Evolutionary conservation across 2,797 vertebrate genomes (phyloP), one percentile per base, ranked within the genome.

Genomic region (Acanthurus tractus): DNA sequence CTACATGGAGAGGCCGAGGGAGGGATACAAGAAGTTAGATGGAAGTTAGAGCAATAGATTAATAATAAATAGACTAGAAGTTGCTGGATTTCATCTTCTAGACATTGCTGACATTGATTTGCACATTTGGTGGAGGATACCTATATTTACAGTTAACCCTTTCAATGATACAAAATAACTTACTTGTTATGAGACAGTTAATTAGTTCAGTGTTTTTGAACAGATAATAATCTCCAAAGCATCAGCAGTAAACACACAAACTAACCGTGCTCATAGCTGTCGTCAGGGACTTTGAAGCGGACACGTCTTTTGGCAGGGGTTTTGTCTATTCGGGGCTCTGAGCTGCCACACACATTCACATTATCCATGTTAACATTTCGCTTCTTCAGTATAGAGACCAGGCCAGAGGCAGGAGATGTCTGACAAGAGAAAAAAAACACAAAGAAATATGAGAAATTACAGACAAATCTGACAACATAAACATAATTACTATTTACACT

Each of bases 381-480:
- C 88, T 96, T 99, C 94, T 99, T 99, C 70, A 99, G 81, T 87
- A 99, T 99, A 38, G 98, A 99, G 50, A 99, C 96, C 72, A 99
- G 86, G 7, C 97, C 97, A 84, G 96, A 94, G 0, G 96, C 91
- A 50, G 97, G 97, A 55, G 92, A 89, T 40, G 95, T 93, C 98
- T 99, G 85, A 78, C 54, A 57, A 44, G 22, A 38, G 9, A 67
- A 11, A 42, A 23, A 20, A 25, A 72, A 25, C 13, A 65, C 57
- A 38, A 12, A 56, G 0, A 55, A 5, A 48, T 38, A 15, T 67
- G 36, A 59, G 8, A 18, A 58, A 61, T 29, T n/a, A 46, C 9
- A 63, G 36, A 71, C 13, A 14, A 3, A 64, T n/a, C 18, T 38
- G 54, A 17, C 11, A 56, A 66, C 9, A 69, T 9, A 12, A 70